Evolutionary conservation across 2,797 vertebrate genomes (phyloP).

Genomic region (Paramormyrops hopkinsi): DNA sequence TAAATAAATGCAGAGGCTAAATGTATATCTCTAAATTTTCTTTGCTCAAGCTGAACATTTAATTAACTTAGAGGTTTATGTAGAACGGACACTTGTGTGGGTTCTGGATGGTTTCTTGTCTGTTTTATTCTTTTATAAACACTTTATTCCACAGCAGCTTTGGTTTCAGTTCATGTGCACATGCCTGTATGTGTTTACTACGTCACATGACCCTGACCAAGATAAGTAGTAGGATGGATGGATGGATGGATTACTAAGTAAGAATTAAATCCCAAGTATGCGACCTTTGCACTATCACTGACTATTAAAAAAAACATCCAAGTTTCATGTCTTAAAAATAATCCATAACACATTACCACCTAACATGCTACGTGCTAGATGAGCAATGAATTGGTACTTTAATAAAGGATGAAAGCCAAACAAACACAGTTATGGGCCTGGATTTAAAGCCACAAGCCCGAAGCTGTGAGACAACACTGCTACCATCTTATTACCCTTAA

Average conservation of each 20-base stretch:
- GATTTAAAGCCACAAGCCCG: not conserved
- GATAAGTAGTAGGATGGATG: not conserved
- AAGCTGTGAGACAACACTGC: not conserved
- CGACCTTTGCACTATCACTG: not conserved
- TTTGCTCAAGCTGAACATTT: not conserved
- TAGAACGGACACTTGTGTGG: not conserved
- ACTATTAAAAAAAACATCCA: not conserved
- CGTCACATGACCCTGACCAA: not conserved
- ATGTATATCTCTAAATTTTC: not conserved
- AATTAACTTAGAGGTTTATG: not conserved
- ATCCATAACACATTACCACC: not conserved
- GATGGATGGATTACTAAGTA: not conserved
- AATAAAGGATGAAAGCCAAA: not conserved
- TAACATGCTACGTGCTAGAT: not conserved
- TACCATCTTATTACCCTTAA: not conserved
- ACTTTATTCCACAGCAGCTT: not conserved
- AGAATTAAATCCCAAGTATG: not conserved
- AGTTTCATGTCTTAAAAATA: not conserved
- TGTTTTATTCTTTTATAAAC: not conserved
- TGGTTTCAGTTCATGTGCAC: not conserved
- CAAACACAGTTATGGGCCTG: not conserved
- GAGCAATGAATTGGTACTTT: not conserved
- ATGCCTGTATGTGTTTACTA: not conserved
- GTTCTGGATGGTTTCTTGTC: not conserved
- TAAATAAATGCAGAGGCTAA: not conserved